Evolutionary conservation across 2,888 invertebrate genomes (phyloP), one percentile per base, ranked within the genome.

Genomic region (Melitaea athalia): DNA sequence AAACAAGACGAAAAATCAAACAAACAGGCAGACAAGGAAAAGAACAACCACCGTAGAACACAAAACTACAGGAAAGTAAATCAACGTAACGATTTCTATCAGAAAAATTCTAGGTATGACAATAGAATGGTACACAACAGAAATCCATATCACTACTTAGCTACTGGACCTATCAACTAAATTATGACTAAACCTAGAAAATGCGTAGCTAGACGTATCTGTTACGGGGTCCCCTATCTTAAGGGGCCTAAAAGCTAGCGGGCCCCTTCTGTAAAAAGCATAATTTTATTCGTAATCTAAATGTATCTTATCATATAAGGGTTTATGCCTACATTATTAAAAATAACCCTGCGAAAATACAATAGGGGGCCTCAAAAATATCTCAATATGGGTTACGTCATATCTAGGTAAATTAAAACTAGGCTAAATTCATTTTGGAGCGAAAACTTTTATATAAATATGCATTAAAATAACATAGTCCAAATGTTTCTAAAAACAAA

Each of bases 141-240:
- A 65, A 88, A 88, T 59, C 92, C 92, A 2, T 92, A 91, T 67
- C 87, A 88, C 71, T 93, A 92, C 68, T 75, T 93, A 61, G 91
- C 92, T 11, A 91, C 92, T 0, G 92, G 92, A n/a, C 90, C 93
- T 49, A 93, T 93, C 33, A 93, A 92, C 75, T 93, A 45, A 45
- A 45, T 45, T 45, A 45, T 45, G 11, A 5, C 38, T 38, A 38
- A 38, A 38, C 38, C 38, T 38, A 38, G 38, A 5, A 0, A 38
- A 38, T 3, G 38, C 6, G 38, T 38, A 38, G 38, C 38, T 38
- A 38, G 6, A 38, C 8, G 38, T 38, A 3, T 38, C 38, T 38
- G 8, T 2, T 5, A 38, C 38, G 38, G 8, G 38, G 38, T 8
- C 38, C 38, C 38, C 5, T 1, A 38, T 7, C 38, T 38, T 7